Conservation (phyloP, 2,113 vertebrate genomes). For the Charadrius vociferus region DNA sequence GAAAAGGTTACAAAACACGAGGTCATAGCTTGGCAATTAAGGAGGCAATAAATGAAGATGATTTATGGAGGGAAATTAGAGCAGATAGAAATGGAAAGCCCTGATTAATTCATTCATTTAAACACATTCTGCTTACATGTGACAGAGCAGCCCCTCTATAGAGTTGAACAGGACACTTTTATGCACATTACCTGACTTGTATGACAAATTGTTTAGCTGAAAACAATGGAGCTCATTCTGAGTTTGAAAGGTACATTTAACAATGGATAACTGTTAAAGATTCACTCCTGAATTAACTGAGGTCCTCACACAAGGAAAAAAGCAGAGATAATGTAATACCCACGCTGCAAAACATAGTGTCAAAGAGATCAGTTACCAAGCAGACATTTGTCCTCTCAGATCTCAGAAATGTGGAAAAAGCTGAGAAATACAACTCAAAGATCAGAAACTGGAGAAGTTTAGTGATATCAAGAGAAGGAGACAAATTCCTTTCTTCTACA, state of each 20-base stretch:
- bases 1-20: slow-evolving; percentile 70
- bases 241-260: neutral
- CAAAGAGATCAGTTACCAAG: neutral
- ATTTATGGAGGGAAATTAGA: slow-evolving; percentile 41
- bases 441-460: neutral
- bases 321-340: fast-evolving
- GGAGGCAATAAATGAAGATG: slow-evolving; percentile 61
- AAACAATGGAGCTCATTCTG: neutral
- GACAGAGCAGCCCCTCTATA: neutral
- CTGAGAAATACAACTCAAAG: neutral
- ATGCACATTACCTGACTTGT: neutral
- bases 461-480: neutral
- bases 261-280: neutral
- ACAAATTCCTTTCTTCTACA: neutral
- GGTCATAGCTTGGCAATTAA: slow-evolving; percentile 68
- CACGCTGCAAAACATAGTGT: neutral
- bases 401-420: neutral
- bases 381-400: fast-evolving
- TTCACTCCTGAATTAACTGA: neutral
- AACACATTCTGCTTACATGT: neutral
- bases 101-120: neutral
- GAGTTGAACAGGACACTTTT: neutral
- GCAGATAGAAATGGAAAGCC: neutral
- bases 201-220: neutral
- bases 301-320: neutral